A percentile compares a stretch with the other conserved stretches of the same genome.
These are phyloP conservation scores for Chelmon rostratus DNA, from an alignment of 2,797 vertebrate species.

Conservation along the genomic window DNA sequence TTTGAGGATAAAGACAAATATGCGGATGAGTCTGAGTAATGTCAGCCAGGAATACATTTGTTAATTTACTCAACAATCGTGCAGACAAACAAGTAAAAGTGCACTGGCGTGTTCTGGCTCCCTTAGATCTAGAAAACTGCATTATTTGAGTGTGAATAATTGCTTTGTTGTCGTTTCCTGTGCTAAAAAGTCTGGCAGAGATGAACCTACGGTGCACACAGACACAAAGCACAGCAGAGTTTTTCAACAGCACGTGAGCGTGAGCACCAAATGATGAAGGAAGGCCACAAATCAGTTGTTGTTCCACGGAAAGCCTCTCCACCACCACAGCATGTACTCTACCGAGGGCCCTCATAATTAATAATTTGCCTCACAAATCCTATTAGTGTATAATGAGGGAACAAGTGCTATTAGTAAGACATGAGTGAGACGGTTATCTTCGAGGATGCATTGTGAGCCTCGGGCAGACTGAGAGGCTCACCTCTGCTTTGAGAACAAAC, in stretches of 20 bases:
- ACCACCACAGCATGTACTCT: slow-evolving; percentile 22
- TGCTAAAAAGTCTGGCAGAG: slow-evolving; percentile 16
- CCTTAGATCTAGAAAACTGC: neutral
- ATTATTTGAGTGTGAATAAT: slow-evolving; percentile 15
- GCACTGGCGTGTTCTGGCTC: neutral
- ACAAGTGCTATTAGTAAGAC: slow-evolving; percentile 58
- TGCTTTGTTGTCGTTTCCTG: neutral
- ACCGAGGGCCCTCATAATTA: slow-evolving; percentile 52
- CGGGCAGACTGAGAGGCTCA: slow-evolving; percentile 26
- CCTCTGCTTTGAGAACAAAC: slow-evolving; percentile 18
- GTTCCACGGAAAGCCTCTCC: slow-evolving; percentile 35
- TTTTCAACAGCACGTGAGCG: neutral
- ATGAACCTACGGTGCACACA: neutral
- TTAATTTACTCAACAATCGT: slow-evolving; percentile 15
- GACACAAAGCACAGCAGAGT: neutral
- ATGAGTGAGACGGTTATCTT: slow-evolving; percentile 41
- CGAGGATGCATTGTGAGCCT: slow-evolving; percentile 18
- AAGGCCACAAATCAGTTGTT: slow-evolving; percentile 14
- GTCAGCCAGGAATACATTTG: slow-evolving; percentile 27
- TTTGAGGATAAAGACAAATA: slow-evolving; percentile 24
- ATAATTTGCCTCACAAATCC: slow-evolving; percentile 66
- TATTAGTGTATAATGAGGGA: slow-evolving; percentile 67
- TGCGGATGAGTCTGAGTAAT: slow-evolving; percentile 8
- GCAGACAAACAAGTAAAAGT: slow-evolving; percentile 2
- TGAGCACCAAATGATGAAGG: neutral